Conservation (phyloP, 2,113 vertebrate genomes). For the Sigmodon hispidus region DNA sequence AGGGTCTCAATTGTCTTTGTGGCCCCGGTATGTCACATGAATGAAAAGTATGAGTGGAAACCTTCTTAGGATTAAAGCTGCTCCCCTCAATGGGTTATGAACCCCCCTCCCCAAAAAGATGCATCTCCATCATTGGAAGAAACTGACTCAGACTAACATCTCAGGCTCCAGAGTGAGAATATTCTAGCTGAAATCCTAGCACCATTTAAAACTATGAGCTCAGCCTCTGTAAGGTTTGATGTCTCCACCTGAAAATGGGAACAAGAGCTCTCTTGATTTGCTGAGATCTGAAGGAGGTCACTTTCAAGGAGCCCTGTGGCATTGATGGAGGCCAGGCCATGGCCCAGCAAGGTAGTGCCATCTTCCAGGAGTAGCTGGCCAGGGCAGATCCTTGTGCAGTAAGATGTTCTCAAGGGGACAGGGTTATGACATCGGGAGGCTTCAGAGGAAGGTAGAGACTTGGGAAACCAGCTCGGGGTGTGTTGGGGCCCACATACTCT, state of each 20-base stretch:
- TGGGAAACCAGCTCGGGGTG: background rate
- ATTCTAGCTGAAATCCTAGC: background rate
- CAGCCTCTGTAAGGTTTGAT: background rate
- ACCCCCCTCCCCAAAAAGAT: background rate
- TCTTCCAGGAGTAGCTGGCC: background rate
- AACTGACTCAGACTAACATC: background rate
- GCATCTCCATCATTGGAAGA: background rate
- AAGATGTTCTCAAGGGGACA: background rate
- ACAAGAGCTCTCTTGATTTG: background rate
- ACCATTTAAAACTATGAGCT: background rate
- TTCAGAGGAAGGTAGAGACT: too few species aligned
- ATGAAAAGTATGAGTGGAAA: background rate
- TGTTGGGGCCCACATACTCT: background rate
- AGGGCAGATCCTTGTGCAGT: background rate
- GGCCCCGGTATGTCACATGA: background rate
- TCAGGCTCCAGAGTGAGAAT: background rate
- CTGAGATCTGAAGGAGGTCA: background rate
- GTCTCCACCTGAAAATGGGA: background rate
- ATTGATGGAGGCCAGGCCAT: background rate
- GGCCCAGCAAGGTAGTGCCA: background rate
- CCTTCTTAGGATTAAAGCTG: background rate
- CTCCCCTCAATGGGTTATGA: background rate
- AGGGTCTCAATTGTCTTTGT: background rate
- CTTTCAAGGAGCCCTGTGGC: background rate
- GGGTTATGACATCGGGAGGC: background rate